Base-by-base conservation (phyloP, 2,888 invertebrate species). In the Polyploca ridens region DNA sequence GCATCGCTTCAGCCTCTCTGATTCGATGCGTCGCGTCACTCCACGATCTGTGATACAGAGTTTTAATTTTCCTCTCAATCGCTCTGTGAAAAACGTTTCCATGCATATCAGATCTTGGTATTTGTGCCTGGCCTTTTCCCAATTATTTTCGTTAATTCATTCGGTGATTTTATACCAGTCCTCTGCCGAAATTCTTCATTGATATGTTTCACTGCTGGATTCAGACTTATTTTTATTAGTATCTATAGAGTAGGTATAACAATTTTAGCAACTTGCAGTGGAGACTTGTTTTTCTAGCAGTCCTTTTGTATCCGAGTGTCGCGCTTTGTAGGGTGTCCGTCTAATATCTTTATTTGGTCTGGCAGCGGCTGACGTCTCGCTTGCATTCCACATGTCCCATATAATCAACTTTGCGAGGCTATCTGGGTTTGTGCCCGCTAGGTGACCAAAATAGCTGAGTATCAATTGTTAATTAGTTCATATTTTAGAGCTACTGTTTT, bases 391-490 rank as follows among this genome's bases (percentile, higher is more conserved):
- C 16, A 10, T 54, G 54, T 54, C 54, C 54, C 54, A 54, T 54
- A 54, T 54, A 5, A 19, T 49, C 11, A 49, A 49, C 14, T 49
- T 54, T 54, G n/a, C 54, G 54, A 16, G 54, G 19, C 54, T 54
- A 54, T 54, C 54, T 54, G 54, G 54, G 54, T 54, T 19, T 54
- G 3, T 54, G 54, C 54, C 19, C 54, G 54, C 19, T 54, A 19
- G 1, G 54, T 54, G 19, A 54, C 54, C 19, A 19, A 54, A 54
- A 54, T 54, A 54, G 19, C 16, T 4, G 54, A 54, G 54, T 54
- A 54, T 54, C 54, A 54, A 54, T 54, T 49, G 49, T 49, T 19
- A 54, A 54, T 54, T 54, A n/a, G 49, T 49, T 49, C 5, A 10
- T 38, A 38, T 38, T 38, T 10, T 38, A 38, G 3, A 38, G 3